Evolutionary conservation across 1,140 invertebrate species (phyloP), one percentile per base, ranked within the genome.

Genomic region (Drosophila triauraria): DNA sequence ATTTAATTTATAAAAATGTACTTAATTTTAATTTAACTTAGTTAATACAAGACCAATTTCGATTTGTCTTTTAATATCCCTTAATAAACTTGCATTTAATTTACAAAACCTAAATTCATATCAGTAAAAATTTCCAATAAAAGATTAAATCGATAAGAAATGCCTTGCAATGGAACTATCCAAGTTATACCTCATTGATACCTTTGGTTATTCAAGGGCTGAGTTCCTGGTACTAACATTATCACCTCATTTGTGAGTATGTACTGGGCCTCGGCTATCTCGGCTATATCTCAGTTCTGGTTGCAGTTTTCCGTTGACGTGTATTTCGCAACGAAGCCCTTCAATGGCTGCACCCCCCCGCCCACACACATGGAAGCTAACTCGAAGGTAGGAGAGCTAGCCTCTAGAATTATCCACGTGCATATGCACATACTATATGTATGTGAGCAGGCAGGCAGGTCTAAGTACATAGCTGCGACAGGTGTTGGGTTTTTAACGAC

Each of bases 271-370:
- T 72, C 71, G 43, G 58, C 64, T 65, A 65, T 65, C 54, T 65
- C 43, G 17, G 40, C 44, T 43, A 42, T 77, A 57, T 77, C 62
- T 60, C 65, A 61, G 48, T 57, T 72, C 59, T 48, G 57, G 57
- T 70, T 69, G 51, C 76, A 79, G 60, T 79, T 79, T 79, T 53
- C 47, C 38, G 68, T 79, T 64, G 77, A 64, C 76, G 76, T 79
- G 76, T 79, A 70, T 67, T 78, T 78, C 67, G 42, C 75, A 77
- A 68, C 65, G 75, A 78, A 78, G 75, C 75, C 75, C 75, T 78
- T 78, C 75, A 78, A 76, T 76, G 60, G 71, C 50, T 51, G 60
- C 63, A 51, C n/a, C 20, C 61, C 40, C 69, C 48, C 60, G 13
- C 59, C 2, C 5, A 12, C 35, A 35, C 64, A 61, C 56, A 23